Evolutionary conservation across 2,113 vertebrate genomes (phyloP), one percentile per base, ranked within the genome.

Genomic region (Apodemus speciosus): DNA sequence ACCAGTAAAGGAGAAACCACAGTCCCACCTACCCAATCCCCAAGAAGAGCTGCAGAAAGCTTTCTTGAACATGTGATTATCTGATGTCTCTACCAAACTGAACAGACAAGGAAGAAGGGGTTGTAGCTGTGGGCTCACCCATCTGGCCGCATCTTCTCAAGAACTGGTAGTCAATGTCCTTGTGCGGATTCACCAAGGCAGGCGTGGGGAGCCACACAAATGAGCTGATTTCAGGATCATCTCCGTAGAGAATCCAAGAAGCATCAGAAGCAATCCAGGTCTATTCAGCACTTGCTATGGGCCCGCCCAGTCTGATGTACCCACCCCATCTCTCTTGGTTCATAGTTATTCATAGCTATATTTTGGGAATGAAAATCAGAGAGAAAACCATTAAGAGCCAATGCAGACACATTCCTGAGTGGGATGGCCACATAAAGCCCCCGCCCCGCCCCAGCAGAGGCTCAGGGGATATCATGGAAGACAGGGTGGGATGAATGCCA

Each of bases 321-420:
- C 1, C 40, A 38, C 11, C 4, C 20, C 53, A 35, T 30, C n/a
- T 51, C 46, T 25, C 46, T 6, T n/a, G n/a, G 30, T 15, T 25
- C 51, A 85, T 5, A 58, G 20, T 79, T 85, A 56, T 80, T 71
- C 73, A 56, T 72, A 73, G 49, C 21, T 93, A 35, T 60, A 35
- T 51, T 93, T 53, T 88, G 84, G 40, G 64, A 88, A 62, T 38
- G 16, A 85, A 58, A 43, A 35, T 87, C 53, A 84, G 38, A 80
- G 58, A 80, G 56, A 95, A 93, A 69, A 88, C 9, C 23, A 20
- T 79, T 93, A 16, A 72, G 30, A 92, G 11, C 51, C 71, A 60
- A 11, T 40, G 4, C 58, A 83, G 51, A 7, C 58, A 43, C 21
- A 40, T 27, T 40, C 11, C 14, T 40, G 40, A 40, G 53, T 81